A percentile compares a stretch with the other conserved stretches of the same genome.
Conservation (phyloP, 2,797 vertebrate species). For the Pangasius sanitwongsei region DNA sequence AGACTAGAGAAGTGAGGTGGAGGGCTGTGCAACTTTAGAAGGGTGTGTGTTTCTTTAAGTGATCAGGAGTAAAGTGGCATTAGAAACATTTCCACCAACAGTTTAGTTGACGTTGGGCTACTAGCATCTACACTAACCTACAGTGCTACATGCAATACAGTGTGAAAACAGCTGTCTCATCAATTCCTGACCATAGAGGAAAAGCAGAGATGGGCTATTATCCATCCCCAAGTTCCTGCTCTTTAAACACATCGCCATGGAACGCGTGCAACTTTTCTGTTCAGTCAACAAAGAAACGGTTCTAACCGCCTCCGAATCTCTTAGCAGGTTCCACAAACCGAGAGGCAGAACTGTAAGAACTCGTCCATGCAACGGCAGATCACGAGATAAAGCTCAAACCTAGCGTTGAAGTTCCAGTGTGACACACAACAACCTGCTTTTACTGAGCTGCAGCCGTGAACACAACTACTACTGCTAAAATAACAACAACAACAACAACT, state of each 20-base stretch:
- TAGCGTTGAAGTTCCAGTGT: background rate
- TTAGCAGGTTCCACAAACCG: background rate
- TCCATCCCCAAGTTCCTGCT: background rate
- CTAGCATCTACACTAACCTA: background rate
- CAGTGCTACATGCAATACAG: background rate
- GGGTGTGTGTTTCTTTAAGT: constrained; percentile 5
- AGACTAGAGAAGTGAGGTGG: background rate
- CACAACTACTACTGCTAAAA: background rate
- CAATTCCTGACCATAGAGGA: background rate
- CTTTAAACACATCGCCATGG: constrained; percentile 12
- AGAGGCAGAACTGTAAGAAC: background rate
- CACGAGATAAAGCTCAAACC: background rate
- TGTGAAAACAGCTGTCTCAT: background rate
- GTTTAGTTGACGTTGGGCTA: background rate
- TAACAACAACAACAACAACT: background rate
- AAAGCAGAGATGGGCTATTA: background rate
- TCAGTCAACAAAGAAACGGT: background rate
- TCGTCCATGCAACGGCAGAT: background rate
- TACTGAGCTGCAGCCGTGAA: background rate
- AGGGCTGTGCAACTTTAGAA: constrained; percentile 9
- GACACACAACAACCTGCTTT: background rate
- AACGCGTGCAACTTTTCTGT: background rate
- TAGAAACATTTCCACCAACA: background rate
- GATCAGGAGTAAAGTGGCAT: background rate
- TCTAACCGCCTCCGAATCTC: background rate